Conservation (phyloP, 2,888 invertebrate species). For the Microctonus brassicae region DNA sequence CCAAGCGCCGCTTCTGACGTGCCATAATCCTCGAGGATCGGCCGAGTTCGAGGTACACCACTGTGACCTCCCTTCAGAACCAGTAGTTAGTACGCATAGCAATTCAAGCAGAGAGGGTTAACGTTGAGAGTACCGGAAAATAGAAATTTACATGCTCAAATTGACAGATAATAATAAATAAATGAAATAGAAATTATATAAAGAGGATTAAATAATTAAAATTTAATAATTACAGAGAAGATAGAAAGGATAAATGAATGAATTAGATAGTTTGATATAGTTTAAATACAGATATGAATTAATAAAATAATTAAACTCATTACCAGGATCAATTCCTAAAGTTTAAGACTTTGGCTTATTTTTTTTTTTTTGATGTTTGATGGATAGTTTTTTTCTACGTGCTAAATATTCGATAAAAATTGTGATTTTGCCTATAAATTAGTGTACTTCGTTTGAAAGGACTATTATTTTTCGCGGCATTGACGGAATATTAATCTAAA, state of each 20-base stretch:
- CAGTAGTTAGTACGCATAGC: slow-evolving; percentile 69
- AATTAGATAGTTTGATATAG: no score
- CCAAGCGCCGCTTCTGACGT: slow-evolving; percentile 65
- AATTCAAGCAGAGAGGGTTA: slow-evolving; percentile 66
- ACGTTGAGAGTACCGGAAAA: slow-evolving; percentile 57
- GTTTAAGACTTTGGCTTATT: background rate
- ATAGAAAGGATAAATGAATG: background rate
- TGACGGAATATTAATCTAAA: no score
- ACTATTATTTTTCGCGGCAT: no score
- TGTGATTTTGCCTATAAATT: slow-evolving; percentile 4
- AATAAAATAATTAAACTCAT: no score
- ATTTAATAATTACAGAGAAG: background rate
- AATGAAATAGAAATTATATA: slow-evolving; percentile 12
- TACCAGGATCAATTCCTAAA: slow-evolving; percentile 22
- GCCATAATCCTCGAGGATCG: slow-evolving; percentile 68
- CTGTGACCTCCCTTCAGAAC: slow-evolving; percentile 69
- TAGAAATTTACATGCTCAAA: slow-evolving; percentile 49
- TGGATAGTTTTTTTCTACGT: slow-evolving; percentile 23
- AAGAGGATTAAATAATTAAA: background rate
- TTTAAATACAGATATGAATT: no score
- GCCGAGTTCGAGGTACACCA: slow-evolving; percentile 67
- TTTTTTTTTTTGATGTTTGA: slow-evolving; percentile 2
- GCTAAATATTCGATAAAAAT: slow-evolving; percentile 23
- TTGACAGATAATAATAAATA: slow-evolving; percentile 24
- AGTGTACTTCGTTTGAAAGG: no score